Percentiles rank a stretch among this genome's conserved stretches.
Evolutionary conservation across 2,113 vertebrate species (phyloP).

Genomic region (Tachysurus vachellii): DNA sequence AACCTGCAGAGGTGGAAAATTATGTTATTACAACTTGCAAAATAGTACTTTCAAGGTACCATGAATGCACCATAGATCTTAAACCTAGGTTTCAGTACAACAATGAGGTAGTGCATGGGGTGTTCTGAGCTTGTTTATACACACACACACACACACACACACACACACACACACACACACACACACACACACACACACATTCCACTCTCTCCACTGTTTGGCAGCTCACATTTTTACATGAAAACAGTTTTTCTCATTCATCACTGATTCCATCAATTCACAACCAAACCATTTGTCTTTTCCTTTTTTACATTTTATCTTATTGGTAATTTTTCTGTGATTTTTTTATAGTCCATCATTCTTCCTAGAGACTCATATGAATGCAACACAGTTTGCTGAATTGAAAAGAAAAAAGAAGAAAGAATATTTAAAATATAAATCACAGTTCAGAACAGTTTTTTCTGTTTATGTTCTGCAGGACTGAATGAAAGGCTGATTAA

Average conservation of each 20-base stretch:
- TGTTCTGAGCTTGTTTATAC: slow-evolving; percentile 31
- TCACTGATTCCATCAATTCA: slow-evolving; percentile 48
- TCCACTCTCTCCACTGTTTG: slow-evolving; percentile 24
- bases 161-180: slow-evolving; percentile 28
- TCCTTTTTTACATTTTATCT: slow-evolving; percentile 30
- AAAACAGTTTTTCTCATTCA: slow-evolving; percentile 33
- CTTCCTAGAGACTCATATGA: slow-evolving; percentile 1
- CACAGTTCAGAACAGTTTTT: neutral
- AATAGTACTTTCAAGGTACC: neutral
- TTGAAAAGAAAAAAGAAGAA: neutral
- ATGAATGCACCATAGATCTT: slow-evolving; percentile 18
- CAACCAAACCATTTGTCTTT: slow-evolving; percentile 25
- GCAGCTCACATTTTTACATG: slow-evolving; percentile 43
- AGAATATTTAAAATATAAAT: neutral
- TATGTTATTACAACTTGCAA: neutral
- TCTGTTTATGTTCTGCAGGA: neutral
- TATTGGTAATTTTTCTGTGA: slow-evolving; percentile 18
- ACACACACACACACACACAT: slow-evolving; percentile 35
- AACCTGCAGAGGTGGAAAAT: neutral
- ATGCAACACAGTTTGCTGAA: neutral
- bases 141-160: slow-evolving; percentile 22
- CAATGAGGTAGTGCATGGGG: slow-evolving; percentile 44
- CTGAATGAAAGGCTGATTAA: neutral
- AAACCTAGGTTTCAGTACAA: slow-evolving; percentile 49
- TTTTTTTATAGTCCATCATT: slow-evolving; percentile 22